Evolutionary conservation across 1,140 invertebrate species (phyloP), one percentile per base, ranked within the genome.

Genomic region (Neocloeon triangulifer): DNA sequence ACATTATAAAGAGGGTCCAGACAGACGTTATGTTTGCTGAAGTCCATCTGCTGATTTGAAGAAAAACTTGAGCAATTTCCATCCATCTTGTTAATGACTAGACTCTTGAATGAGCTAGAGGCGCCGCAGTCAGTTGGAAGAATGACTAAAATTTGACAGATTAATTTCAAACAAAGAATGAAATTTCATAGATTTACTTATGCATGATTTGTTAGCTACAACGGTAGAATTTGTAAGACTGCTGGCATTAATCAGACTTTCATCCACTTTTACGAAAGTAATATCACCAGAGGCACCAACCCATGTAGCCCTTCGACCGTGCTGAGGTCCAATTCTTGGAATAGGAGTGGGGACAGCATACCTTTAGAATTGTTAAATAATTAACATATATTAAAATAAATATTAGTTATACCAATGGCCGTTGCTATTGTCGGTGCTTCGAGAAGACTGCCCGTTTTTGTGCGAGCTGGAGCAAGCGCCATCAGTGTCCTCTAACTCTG

Each of bases 261-360:
- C 86, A 44, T 95, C 89, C 25, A 91, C 69, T 52, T 89, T 86
- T 12, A 97, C 60, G 43, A 84, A 92, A 2, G 91, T 96, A 51
- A 91, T 80, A 58, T 96, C 89, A 1, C 81, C 86, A 19, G 82
- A 84, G 13, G 89, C 89, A 2, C 78, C 75, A 18, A 96, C 67
- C 85, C 85, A 94, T 2, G 80, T 86, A 0, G 86, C 89, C 46
- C 79, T 68, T 40, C 82, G 68, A 5, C 70, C 75, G 58, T 68
- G 66, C 26, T 64, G 61, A 0, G 74, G 67, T 1, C 80, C 80
- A 26, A 84, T 59, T 25, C 79, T 69, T 8, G 80, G 71, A 7
- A 95, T 71, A 13, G 66, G 55, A 5, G 71, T 79, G 1, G 88
- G 85, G 15, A 73, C 66, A 34, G 75, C 67, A 47, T 81, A 74